Evolutionary conservation across 2,113 vertebrate genomes (phyloP), one percentile per base, ranked within the genome.

Genomic region (Stegastes partitus): DNA sequence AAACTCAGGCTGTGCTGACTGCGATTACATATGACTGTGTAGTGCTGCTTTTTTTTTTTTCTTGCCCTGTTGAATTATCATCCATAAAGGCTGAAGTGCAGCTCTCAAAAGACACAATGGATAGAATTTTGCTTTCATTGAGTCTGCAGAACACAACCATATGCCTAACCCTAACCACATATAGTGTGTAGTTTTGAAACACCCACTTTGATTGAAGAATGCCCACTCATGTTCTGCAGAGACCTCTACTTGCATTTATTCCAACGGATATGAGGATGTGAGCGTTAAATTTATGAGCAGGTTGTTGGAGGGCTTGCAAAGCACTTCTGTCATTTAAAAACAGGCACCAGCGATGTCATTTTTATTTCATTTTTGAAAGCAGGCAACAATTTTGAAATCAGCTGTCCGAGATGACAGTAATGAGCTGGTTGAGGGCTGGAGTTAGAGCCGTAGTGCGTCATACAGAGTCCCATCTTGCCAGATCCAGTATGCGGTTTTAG

Each of bases 271-370:
- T 42, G 11, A 34, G 19, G 15, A 54, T 64, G 45, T 22, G 45
- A 66, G 62, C 42, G 16, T 49, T 74, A 64, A 74, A 65, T 15
- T 42, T 15, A 4, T 56, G 50, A 65, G 71, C 50, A 65, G 71
- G 19, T 56, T 64, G 28, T 42, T 55, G 50, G 25, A 34, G 39
- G 26, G 62, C 61, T 64, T 5, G 10, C 47, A 42, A 74, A 23
- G 25, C 39, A 47, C 39, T 74, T 54, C 23, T 55, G 39, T 15
- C 39, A 42, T 42, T 42, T 42, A 42, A 26, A 31, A 65, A 47
- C 12, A 42, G 49, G 37, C 25, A 0, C 1, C 23, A 16, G 10
- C 22, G 23, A 31, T 50, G 39, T 1, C 18, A 54, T 55, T 54
- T 25, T 12, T 45, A 18, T 47, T 74, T 56, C 6, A 47, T n/a